Base-by-base conservation (phyloP, 2,113 vertebrate genomes). In the Castor canadensis region DNA sequence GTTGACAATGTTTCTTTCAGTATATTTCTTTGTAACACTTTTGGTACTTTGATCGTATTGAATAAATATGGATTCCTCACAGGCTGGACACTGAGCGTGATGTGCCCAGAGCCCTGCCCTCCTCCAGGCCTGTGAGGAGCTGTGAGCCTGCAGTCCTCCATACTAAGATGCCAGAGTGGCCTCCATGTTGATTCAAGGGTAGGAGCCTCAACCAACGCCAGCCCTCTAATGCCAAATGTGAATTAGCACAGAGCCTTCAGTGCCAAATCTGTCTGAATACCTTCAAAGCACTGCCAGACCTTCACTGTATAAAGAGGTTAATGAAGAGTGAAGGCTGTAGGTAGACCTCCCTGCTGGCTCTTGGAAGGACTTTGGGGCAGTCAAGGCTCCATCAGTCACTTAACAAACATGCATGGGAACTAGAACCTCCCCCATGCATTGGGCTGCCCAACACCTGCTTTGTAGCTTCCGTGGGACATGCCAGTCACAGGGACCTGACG, bases 111-210 rank as follows among this genome's bases (percentile, higher is more conserved):
- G 1, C 19, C 45, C 20, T 28, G 56, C 60, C 49, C 30, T 4
- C 26, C 26, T 43, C 20, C 79, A 49, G 11, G 52, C 17, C 26
- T 9, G n/a, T n/a, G n/a, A n/a, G n/a, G 0, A 0, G n/a, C n/a
- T 56, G 15, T 17, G 30, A 56, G 20, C 8, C 52, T 49, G 28
- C n/a, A 11, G 11, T 43, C 26, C 47, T 58, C 73, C 9, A 9
- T 19, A 30, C 7, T 8, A 1, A 49, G 15, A 66, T 73, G 35
- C 9, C 13, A 19, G 17, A 20, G 22, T 45, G 47, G 71, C n/a
- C 9, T 32, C n/a, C 43, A 3, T 26, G 40, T 38, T 19, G 30
- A 87, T 66, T 85, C 45, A 38, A 26, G 28, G 64, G 19, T 26
- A 72, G 45, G n/a, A 56, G 52, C 3, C 38, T 54, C 79, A 30